A percentile compares a stretch with the other conserved stretches of the same genome.
These are phyloP conservation scores for Chloropsis cyanopogon DNA, from an alignment of 2,113 vertebrate species.

Conservation along the genomic window DNA sequence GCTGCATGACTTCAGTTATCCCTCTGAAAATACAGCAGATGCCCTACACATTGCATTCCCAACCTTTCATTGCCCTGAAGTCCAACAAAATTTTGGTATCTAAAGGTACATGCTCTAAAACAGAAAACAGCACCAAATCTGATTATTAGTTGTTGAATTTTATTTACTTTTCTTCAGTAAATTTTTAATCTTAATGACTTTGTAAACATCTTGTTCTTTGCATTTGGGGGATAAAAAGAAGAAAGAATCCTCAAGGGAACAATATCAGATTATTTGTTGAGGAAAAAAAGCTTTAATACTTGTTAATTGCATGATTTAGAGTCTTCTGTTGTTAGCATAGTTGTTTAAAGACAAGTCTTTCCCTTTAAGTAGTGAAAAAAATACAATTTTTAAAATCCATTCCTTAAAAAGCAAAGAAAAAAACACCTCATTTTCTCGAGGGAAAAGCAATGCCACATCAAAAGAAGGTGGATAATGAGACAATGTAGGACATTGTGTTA, in stretches of 20 bases:
- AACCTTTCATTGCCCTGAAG: not conserved
- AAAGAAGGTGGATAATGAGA: not conserved
- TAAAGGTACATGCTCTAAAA: not conserved
- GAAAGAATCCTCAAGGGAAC: not conserved
- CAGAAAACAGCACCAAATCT: not conserved
- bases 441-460: not conserved
- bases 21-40: not conserved
- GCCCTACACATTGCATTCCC: not conserved
- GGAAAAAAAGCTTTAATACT: not conserved
- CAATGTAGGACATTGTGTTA: not conserved
- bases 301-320: slow-evolving; percentile 21
- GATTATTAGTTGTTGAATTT: not conserved
- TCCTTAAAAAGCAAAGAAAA: not conserved
- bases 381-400: rapidly evolving
- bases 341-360: not conserved
- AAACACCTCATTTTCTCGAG: rapidly evolving
- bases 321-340: not conserved
- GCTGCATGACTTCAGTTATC: not conserved
- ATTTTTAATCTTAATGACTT: not conserved
- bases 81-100: not conserved
- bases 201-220: not conserved
- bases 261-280: not conserved
- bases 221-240: not conserved
- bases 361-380: not conserved
- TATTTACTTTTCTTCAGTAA: not conserved